These are phyloP conservation scores for Horisme vitalbata DNA, from an alignment of 2,888 invertebrate species.

Conservation along the genomic window DNA sequence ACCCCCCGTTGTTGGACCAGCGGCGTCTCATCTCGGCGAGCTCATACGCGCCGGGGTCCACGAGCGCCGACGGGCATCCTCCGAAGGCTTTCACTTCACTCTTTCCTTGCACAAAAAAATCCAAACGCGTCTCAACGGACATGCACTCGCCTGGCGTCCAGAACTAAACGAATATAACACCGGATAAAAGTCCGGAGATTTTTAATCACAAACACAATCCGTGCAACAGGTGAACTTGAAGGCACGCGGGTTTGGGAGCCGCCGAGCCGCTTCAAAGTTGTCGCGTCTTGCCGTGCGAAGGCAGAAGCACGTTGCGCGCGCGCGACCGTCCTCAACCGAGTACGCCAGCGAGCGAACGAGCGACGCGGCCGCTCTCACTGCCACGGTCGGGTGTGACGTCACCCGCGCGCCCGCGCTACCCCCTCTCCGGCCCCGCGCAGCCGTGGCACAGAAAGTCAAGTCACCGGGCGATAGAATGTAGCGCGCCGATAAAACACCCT, in stretches of 20 bases:
- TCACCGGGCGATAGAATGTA: conserved; percentile 72
- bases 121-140: conserved; percentile 67
- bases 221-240: conserved; percentile 66
- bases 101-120: conserved; percentile 75
- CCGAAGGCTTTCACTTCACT: conserved; percentile 78
- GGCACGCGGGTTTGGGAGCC: no score
- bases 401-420: conserved; percentile 45
- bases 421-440: conserved; percentile 50
- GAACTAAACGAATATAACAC: conserved; percentile 55
- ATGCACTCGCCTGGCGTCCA: conserved; percentile 65
- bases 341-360: conserved; percentile 73
- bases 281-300: conserved; percentile 56
- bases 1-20: conserved; percentile 89
- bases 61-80: conserved; percentile 73
- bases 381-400: conserved; percentile 82
- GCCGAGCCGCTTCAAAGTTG: conserved; percentile 44
- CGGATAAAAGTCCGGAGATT: conserved; percentile 32
- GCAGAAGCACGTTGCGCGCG: conserved; percentile 73
- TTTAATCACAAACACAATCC: conserved; percentile 64
- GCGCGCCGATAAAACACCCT: conserved; percentile 77
- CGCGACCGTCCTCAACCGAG: conserved; percentile 78
- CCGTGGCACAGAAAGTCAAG: conserved; percentile 78
- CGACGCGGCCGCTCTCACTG: conserved; percentile 79
- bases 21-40: conserved; percentile 88
- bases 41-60: conserved; percentile 71